These are phyloP conservation scores for Acronicta psi DNA, from an alignment of 2,888 invertebrate species.

Conservation along the genomic window DNA sequence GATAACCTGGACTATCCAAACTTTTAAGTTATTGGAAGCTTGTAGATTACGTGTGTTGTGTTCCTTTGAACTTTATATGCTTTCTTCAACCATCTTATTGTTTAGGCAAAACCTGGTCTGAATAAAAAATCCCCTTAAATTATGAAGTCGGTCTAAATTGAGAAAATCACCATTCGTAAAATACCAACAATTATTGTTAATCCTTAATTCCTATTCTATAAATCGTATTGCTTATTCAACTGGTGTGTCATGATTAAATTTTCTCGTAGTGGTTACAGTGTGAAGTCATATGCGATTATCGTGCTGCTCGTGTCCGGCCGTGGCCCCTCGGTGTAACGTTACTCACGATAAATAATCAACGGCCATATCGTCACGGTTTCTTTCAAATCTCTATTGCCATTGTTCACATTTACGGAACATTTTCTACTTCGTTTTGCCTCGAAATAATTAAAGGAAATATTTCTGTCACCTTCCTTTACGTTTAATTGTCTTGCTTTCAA, in stretches of 20 bases:
- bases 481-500: too few species aligned
- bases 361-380: slow-evolving; percentile 65
- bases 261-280: slow-evolving; percentile 53
- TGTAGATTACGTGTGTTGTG: not conserved
- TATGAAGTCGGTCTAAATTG: not conserved
- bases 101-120: not conserved
- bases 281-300: slow-evolving; percentile 58
- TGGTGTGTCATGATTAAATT: slow-evolving; percentile 57
- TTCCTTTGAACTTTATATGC: not conserved
- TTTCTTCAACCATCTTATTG: not conserved
- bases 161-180: slow-evolving; percentile 5
- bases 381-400: slow-evolving; percentile 47
- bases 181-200: slow-evolving; percentile 3
- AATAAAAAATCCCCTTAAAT: too few species aligned
- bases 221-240: slow-evolving; percentile 38
- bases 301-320: slow-evolving; percentile 61
- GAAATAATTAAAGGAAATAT: slow-evolving; percentile 1
- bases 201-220: slow-evolving; percentile 22
- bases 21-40: too few species aligned
- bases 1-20: not conserved
- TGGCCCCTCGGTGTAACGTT: slow-evolving; percentile 56
- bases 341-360: slow-evolving; percentile 64
- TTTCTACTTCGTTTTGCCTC: slow-evolving; percentile 10
- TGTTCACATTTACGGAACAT: slow-evolving; percentile 8
- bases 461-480: not conserved